A percentile compares a stretch with the other conserved stretches of the same genome.
Evolutionary conservation across 2,797 vertebrate genomes (phyloP).

Genomic region (Hoplostethus mediterraneus): DNA sequence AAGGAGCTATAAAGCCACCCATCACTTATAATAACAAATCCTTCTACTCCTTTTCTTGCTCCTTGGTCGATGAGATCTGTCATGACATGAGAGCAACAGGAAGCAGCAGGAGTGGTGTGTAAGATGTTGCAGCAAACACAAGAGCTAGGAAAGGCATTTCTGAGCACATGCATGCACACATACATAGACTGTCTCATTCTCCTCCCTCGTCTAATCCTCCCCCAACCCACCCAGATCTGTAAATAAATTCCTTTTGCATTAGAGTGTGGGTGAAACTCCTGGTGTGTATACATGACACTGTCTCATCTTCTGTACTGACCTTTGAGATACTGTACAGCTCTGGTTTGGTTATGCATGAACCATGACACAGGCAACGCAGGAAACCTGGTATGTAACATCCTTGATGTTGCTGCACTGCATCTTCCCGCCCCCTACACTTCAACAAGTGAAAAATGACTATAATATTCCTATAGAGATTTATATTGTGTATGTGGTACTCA

Average conservation of each 20-base stretch:
- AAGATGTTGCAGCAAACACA: neutral
- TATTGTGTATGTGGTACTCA: too few species aligned
- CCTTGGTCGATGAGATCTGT: constrained; percentile 11
- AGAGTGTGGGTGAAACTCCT: constrained; percentile 13
- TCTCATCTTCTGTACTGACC: constrained; percentile 38
- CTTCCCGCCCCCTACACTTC: too few species aligned
- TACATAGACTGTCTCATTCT: neutral
- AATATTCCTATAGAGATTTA: too few species aligned
- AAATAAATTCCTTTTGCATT: constrained; percentile 51
- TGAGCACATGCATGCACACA: neutral
- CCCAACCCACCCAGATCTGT: constrained; percentile 64
- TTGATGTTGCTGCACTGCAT: neutral
- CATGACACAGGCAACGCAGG: neutral
- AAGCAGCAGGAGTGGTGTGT: constrained; percentile 20
- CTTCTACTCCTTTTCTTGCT: constrained; percentile 20
- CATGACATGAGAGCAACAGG: constrained; percentile 46
- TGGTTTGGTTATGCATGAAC: neutral
- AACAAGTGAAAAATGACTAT: too few species aligned
- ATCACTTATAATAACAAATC: too few species aligned
- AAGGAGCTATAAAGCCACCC: too few species aligned
- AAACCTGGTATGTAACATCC: neutral
- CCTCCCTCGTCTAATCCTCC: constrained; percentile 53
- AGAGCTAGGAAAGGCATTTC: neutral
- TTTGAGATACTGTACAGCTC: constrained; percentile 1
- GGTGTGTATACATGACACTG: constrained; percentile 6